Evolutionary conservation across 2,113 vertebrate genomes (phyloP).

Genomic region (Spilogale gracilis): DNA sequence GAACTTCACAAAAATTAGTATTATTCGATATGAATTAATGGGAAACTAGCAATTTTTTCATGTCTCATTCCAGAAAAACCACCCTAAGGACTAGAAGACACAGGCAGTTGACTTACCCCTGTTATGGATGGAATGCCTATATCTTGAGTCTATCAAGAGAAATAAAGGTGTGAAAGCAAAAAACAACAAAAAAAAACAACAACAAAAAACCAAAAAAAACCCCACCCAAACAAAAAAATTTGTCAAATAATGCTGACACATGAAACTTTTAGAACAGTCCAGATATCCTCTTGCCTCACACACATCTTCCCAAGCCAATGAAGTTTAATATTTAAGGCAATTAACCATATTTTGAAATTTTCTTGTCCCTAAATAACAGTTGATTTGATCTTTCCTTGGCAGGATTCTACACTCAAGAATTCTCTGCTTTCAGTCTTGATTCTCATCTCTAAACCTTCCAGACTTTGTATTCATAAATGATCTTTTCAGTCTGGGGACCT

Average conservation of each 20-base stretch:
- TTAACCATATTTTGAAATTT: background rate
- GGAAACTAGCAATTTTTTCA: background rate
- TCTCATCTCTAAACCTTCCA: background rate
- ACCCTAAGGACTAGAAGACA: background rate
- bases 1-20: background rate
- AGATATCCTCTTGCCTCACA: background rate
- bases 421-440: background rate
- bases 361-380: background rate
- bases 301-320: background rate
- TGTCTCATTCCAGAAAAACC: background rate
- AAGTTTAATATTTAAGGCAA: constrained; percentile 16
- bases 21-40: background rate
- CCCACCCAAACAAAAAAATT: too few relatives aligned
- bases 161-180: constrained; percentile 56
- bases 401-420: background rate
- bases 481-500: background rate
- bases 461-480: background rate
- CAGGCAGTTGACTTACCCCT: background rate
- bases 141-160: background rate
- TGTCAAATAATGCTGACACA: background rate
- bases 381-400: background rate
- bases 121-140: background rate
- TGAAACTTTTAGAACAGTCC: background rate
- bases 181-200: too few relatives aligned
- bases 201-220: too few relatives aligned